Conservation (phyloP, 2,113 vertebrate genomes). For the Callipepla californica region DNA sequence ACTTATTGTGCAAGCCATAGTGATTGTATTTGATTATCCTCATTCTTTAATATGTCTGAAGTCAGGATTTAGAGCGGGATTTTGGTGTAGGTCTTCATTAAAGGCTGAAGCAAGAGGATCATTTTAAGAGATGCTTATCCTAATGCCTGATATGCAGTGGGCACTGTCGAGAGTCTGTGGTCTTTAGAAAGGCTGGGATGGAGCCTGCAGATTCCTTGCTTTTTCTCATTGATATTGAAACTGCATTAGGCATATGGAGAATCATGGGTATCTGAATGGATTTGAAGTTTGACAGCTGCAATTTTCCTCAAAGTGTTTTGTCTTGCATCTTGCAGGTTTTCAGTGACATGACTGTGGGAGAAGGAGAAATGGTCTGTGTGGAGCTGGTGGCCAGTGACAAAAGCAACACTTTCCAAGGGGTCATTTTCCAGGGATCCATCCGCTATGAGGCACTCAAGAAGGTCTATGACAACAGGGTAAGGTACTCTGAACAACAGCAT, state of each 20-base stretch:
- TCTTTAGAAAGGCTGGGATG: background rate
- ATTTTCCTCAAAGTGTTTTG: background rate
- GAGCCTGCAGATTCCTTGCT: background rate
- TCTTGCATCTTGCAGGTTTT: conserved; percentile 85
- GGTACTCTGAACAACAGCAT: background rate
- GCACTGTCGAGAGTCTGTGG: background rate
- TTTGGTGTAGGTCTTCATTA: background rate
- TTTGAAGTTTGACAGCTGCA: background rate
- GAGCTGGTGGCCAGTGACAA: conserved; percentile 98
- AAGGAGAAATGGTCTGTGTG: conserved; percentile 99
- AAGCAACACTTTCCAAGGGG: conserved; percentile 94
- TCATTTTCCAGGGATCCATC: conserved; percentile 99
- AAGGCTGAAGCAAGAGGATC: background rate
- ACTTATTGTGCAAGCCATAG: background rate
- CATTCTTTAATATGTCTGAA: background rate
- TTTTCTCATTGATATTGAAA: background rate
- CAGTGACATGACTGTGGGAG: conserved; percentile 96
- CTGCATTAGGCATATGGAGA: background rate
- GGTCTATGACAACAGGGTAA: conserved; percentile 97
- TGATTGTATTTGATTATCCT: background rate
- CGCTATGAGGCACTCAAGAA: conserved; percentile 98
- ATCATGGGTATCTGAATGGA: background rate
- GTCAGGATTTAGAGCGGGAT: background rate
- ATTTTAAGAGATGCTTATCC: background rate
- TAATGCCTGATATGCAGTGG: background rate